These are phyloP conservation scores for Echeneis naucrates DNA, from an alignment of 2,797 vertebrate species.

Conservation along the genomic window DNA sequence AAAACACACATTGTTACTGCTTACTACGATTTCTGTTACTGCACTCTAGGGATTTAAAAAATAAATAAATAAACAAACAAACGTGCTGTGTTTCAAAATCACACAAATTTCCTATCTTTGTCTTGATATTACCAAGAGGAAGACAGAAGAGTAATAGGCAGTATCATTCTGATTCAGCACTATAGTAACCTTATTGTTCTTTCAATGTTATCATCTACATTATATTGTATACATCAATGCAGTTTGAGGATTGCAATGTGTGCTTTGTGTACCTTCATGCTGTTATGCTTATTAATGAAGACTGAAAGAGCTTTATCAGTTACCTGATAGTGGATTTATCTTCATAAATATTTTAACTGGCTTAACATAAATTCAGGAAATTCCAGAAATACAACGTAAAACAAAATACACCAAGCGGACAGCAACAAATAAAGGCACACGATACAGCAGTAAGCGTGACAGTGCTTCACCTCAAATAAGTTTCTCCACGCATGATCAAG, in stretches of 20 bases:
- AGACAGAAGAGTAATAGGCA: neutral
- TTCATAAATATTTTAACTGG: slow-evolving; percentile 1
- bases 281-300: slow-evolving; percentile 9
- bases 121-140: slow-evolving; percentile 31
- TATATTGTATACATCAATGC: neutral
- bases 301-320: neutral
- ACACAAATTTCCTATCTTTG: neutral
- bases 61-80: no score
- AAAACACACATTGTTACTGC: no score
- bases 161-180: slow-evolving; percentile 21
- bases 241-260: neutral
- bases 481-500: slow-evolving; percentile 3
- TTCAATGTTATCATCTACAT: neutral
- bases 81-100: neutral
- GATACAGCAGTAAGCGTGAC: slow-evolving; percentile 4
- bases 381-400: no score
- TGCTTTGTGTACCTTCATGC: neutral
- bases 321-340: neutral
- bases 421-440: slow-evolving; percentile 20
- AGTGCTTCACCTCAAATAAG: neutral
- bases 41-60: neutral
- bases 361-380: slow-evolving; percentile 20
- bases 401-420: slow-evolving; percentile 5
- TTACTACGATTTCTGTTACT: no score
- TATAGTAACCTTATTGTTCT: neutral